Evolutionary conservation across 2,797 vertebrate genomes (phyloP).

Genomic region (Siniperca scherzeri): DNA sequence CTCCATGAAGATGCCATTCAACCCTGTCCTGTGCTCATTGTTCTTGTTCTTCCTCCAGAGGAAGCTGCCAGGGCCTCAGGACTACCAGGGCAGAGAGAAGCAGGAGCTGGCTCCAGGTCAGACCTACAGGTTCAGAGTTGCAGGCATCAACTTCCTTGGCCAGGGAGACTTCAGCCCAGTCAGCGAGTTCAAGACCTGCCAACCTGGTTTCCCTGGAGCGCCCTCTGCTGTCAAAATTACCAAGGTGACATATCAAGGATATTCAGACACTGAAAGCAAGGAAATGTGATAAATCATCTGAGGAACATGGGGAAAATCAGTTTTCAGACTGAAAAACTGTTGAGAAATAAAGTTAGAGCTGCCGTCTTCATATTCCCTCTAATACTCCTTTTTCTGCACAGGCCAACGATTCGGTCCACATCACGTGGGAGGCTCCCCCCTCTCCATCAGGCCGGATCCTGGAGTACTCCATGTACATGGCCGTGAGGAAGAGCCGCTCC

Average conservation of each 20-base stretch:
- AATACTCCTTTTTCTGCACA: constrained; percentile 50
- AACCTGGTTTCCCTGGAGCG: constrained; percentile 97
- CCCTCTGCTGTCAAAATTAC: constrained; percentile 96
- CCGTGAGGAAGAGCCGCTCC: constrained; percentile 90
- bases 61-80: constrained; percentile 86
- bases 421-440: constrained; percentile 96
- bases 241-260: constrained; percentile 85
- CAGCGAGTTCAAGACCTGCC: constrained; percentile 97
- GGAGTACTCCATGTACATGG: constrained; percentile 98
- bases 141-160: constrained; percentile 93
- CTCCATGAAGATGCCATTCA: not conserved
- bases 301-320: rapidly evolving
- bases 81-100: constrained; percentile 89
- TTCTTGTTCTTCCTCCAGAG: constrained; percentile 64
- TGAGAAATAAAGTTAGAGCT: not conserved
- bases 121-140: constrained; percentile 94
- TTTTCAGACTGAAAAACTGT: not conserved
- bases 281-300: not conserved
- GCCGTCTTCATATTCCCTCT: not conserved
- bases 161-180: constrained; percentile 93
- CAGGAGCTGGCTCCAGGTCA: constrained; percentile 91
- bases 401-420: constrained; percentile 94
- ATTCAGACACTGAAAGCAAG: not conserved
- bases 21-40: not conserved
- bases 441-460: constrained; percentile 95